These are phyloP conservation scores for Glomeris maerens DNA, from an alignment of 1,140 invertebrate genomes.

Conservation along the genomic window DNA sequence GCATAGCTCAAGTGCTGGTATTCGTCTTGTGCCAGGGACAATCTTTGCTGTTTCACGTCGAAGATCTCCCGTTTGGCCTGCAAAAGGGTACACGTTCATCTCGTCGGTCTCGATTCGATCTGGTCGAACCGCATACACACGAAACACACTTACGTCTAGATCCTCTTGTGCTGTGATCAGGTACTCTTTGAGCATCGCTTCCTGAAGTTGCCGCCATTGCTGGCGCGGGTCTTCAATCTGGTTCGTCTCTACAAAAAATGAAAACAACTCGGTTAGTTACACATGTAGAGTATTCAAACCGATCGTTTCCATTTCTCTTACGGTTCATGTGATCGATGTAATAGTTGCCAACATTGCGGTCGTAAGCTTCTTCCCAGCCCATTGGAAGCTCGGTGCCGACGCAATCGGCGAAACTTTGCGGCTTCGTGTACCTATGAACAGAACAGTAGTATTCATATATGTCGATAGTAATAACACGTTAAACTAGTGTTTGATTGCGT, in stretches of 20 bases:
- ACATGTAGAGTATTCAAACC: no score
- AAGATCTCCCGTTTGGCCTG: conserved; percentile 93
- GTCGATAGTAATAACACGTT: conserved; percentile 1
- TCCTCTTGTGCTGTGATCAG: conserved; percentile 86
- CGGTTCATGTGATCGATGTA: conserved; percentile 93
- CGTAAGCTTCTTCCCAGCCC: conserved; percentile 91
- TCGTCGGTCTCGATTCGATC: neutral
- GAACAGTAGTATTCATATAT: conserved; percentile 18
- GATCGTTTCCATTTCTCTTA: no score
- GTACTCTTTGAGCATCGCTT: conserved; percentile 91
- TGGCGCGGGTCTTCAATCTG: conserved; percentile 88
- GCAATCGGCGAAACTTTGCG: conserved; percentile 91
- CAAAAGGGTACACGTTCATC: conserved; percentile 30
- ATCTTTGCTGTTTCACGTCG: conserved; percentile 83
- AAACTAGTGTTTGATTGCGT: no score
- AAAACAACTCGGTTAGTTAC: conserved; percentile 5
- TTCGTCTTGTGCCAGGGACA: conserved; percentile 84
- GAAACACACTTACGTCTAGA: conserved; percentile 50
- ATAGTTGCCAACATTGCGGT: conserved; percentile 82
- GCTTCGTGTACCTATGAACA: conserved; percentile 80
- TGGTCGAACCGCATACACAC: conserved; percentile 9
- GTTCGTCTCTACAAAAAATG: conserved; percentile 61
- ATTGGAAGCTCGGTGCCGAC: conserved; percentile 90
- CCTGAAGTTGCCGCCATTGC: conserved; percentile 90
- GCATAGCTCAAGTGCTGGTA: conserved; percentile 86